Percentiles rank a stretch among this genome's conserved stretches.
These are phyloP conservation scores for Acanthacorydalis orientalis DNA, from an alignment of 2,888 invertebrate species.

Conservation along the genomic window DNA sequence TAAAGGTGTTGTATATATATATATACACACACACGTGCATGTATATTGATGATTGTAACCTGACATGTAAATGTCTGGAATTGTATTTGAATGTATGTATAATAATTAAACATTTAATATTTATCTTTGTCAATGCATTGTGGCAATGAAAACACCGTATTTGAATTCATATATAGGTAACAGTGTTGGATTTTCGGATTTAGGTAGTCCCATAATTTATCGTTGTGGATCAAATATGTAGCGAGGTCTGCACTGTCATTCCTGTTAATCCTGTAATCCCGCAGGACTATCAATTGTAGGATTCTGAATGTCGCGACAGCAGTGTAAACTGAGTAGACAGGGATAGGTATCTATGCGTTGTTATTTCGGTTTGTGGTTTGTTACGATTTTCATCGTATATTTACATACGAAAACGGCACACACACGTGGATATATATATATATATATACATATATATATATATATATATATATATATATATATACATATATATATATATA, in stretches of 20 bases:
- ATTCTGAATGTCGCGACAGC: conserved; percentile 21
- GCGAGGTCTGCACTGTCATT: conserved; percentile 2
- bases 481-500: too few relatives aligned
- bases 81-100: not conserved
- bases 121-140: conserved; percentile 1
- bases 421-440: too few relatives aligned
- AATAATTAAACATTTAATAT: not conserved
- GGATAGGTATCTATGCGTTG: too few relatives aligned
- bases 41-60: too few relatives aligned
- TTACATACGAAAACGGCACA: too few relatives aligned
- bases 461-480: too few relatives aligned
- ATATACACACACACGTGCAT: too few relatives aligned
- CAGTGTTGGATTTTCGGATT: conserved; percentile 16
- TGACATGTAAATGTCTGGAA: not conserved
- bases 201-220: conserved; percentile 26
- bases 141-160: not conserved
- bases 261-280: conserved; percentile 19
- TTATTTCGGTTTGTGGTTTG: too few relatives aligned
- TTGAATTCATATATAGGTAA: conserved; percentile 3
- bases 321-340: too few relatives aligned
- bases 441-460: too few relatives aligned
- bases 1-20: too few relatives aligned
- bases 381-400: too few relatives aligned
- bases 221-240: conserved; percentile 16
- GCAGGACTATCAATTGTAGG: conserved; percentile 28